A percentile compares a stretch with the other conserved stretches of the same genome.
phyloP scores from a whole-genome alignment of 2,888 invertebrate species.

The Argynnis bischoffii region DNA sequence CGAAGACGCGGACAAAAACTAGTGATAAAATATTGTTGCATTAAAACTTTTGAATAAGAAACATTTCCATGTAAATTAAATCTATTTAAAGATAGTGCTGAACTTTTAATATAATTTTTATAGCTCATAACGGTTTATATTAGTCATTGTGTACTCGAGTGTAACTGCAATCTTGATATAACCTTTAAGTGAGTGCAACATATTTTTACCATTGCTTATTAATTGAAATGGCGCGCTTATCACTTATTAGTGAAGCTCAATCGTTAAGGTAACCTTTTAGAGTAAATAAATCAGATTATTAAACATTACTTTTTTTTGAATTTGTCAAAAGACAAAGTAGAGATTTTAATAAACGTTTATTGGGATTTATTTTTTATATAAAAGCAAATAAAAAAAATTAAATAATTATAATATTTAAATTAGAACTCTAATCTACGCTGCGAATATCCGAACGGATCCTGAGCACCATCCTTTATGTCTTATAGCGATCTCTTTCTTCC shows the following conservation, averaged over 20 bases:
- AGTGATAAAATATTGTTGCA: too few species aligned
- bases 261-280: too few species aligned
- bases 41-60: too few species aligned
- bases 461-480: slow-evolving; percentile 47
- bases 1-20: too few species aligned
- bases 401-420: neutral
- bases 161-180: slow-evolving; percentile 5
- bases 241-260: neutral
- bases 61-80: too few species aligned
- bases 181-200: slow-evolving; percentile 13
- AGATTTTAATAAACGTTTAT: too few species aligned
- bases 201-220: slow-evolving; percentile 11
- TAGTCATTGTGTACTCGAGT: neutral
- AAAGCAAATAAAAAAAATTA: neutral
- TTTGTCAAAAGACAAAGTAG: too few species aligned
- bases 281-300: too few species aligned
- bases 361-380: too few species aligned
- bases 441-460: slow-evolving; percentile 45
- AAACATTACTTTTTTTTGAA: too few species aligned
- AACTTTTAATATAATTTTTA: slow-evolving; percentile 7
- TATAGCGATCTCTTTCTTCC: slow-evolving; percentile 45
- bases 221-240: slow-evolving; percentile 2
- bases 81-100: too few species aligned
- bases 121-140: neutral
- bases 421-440: neutral